These are phyloP conservation scores for Auanema sp. DNA, from an alignment of 2,888 invertebrate genomes.

Conservation along the genomic window DNA sequence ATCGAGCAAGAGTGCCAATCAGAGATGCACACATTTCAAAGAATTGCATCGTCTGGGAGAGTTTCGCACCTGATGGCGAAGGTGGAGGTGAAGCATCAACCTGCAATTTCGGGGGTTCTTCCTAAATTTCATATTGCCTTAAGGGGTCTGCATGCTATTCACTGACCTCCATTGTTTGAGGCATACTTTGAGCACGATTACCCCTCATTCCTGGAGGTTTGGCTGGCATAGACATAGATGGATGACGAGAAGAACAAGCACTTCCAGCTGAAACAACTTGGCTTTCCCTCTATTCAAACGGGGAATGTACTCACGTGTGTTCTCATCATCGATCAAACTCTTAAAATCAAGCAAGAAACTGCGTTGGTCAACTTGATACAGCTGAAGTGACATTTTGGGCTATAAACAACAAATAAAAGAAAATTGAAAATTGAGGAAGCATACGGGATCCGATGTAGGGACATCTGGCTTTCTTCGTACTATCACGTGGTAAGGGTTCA, in stretches of 20 bases:
- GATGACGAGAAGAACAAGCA: slow-evolving; percentile 59
- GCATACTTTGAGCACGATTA: slow-evolving; percentile 50
- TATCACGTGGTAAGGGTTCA: slow-evolving; percentile 91
- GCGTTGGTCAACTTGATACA: slow-evolving; percentile 98
- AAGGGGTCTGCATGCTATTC: not conserved
- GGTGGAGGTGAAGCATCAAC: slow-evolving; percentile 52
- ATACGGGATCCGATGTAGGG: slow-evolving; percentile 48
- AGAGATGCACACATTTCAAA: slow-evolving; percentile 99
- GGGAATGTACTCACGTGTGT: slow-evolving; percentile 30
- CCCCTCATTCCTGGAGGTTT: slow-evolving; percentile 54
- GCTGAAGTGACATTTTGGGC: slow-evolving; percentile 91
- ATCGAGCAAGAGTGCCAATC: slow-evolving; percentile 95
- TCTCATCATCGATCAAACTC: slow-evolving; percentile 72
- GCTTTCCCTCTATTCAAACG: no score
- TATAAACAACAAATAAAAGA: slow-evolving; percentile 37
- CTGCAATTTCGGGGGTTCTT: slow-evolving; percentile 22
- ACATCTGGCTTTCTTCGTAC: slow-evolving; percentile 81
- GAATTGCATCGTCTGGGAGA: slow-evolving; percentile 95
- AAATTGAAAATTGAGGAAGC: not conserved
- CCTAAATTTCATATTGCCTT: not conserved
- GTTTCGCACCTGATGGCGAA: slow-evolving; percentile 66
- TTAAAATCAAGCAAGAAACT: slow-evolving; percentile 97
- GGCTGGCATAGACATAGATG: slow-evolving; percentile 62
- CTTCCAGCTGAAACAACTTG: slow-evolving; percentile 43
- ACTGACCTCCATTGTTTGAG: slow-evolving; percentile 7